phyloP scores from a whole-genome alignment of 1,140 invertebrate species.

The Diachasmimorpha longicaudata region DNA sequence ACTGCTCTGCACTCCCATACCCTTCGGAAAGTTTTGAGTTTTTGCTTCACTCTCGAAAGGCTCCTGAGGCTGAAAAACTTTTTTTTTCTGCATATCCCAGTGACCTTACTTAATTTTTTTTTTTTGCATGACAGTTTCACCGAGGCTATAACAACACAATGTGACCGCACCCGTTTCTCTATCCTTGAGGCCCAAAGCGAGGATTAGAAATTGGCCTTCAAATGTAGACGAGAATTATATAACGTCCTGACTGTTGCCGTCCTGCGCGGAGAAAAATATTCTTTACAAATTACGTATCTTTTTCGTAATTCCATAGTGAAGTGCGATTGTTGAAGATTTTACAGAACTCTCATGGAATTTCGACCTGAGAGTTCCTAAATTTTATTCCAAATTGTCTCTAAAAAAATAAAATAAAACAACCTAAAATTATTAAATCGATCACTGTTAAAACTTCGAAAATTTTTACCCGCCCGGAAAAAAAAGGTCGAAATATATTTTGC shows the following conservation, averaged over 20 bases:
- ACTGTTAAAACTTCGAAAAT: too few relatives aligned
- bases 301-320: too few relatives aligned
- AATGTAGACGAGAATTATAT: slow-evolving; percentile 27
- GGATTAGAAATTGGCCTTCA: slow-evolving; percentile 58
- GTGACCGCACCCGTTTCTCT: slow-evolving; percentile 44
- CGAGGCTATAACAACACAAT: slow-evolving; percentile 25
- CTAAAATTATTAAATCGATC: too few relatives aligned
- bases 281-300: too few relatives aligned
- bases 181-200: slow-evolving; percentile 42
- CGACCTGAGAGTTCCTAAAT: too few relatives aligned
- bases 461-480: too few relatives aligned
- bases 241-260: slow-evolving; percentile 14
- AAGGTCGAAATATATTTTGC: too few relatives aligned
- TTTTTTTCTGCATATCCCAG: slow-evolving; percentile 11
- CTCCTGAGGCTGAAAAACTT: background rate
- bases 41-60: background rate
- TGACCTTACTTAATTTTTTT: background rate
- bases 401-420: too few relatives aligned
- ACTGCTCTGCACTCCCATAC: slow-evolving; percentile 4
- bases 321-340: too few relatives aligned
- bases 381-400: too few relatives aligned
- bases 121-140: slow-evolving; percentile 14
- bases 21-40: background rate
- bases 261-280: too few relatives aligned
- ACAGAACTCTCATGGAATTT: too few relatives aligned